These are phyloP conservation scores for Sinohyriopsis cumingii DNA, from an alignment of 2,888 invertebrate genomes.

Conservation along the genomic window DNA sequence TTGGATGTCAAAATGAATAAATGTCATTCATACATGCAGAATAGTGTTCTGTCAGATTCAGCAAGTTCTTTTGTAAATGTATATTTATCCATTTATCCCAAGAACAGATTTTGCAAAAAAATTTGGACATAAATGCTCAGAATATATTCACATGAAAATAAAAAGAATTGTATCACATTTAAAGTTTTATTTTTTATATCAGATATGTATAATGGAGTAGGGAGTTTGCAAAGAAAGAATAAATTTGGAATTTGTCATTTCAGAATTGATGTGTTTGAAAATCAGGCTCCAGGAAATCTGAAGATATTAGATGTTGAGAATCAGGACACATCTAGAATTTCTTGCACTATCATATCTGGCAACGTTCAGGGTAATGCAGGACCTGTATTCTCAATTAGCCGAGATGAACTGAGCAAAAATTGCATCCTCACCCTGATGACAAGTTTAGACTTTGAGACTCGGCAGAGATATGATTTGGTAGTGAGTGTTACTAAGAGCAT, in stretches of 20 bases:
- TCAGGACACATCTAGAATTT: conserved; percentile 30
- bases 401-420: conserved; percentile 84
- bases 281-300: conserved; percentile 80
- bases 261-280: conserved; percentile 84
- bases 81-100: too few species aligned
- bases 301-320: conserved; percentile 79
- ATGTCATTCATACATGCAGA: too few species aligned
- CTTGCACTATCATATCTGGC: conserved; percentile 35
- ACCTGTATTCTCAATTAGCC: conserved; percentile 72
- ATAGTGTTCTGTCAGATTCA: too few species aligned
- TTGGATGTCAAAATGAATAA: too few species aligned
- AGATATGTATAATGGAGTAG: too few species aligned
- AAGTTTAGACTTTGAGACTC: conserved; percentile 82
- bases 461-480: conserved; percentile 79
- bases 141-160: too few species aligned
- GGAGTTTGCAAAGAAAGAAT: background rate
- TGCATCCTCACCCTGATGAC: conserved; percentile 84
- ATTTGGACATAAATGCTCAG: too few species aligned
- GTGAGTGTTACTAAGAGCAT: conserved; percentile 18
- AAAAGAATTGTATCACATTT: too few species aligned
- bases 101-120: too few species aligned
- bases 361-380: conserved; percentile 17
- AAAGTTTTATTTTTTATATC: too few species aligned
- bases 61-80: too few species aligned
- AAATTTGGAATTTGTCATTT: conserved; percentile 14